phyloP scores from a whole-genome alignment of 2,888 invertebrate genomes.

The Ectemnius lituratus region DNA sequence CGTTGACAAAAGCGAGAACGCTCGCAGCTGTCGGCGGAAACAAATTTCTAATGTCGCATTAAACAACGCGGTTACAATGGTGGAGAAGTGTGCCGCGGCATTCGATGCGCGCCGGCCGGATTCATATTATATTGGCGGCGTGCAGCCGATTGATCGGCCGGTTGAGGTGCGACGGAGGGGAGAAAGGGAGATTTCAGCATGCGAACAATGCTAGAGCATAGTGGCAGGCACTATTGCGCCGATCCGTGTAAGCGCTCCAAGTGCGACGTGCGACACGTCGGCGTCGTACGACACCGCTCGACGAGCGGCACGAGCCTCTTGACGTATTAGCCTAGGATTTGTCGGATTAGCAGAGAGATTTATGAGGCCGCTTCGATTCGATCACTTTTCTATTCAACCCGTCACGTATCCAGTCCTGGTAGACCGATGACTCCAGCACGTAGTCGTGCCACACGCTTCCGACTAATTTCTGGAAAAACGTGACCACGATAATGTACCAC shows the following conservation, averaged over 20 bases:
- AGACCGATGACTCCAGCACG: conserved; percentile 48
- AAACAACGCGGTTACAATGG: conserved; percentile 69
- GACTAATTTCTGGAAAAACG: conserved; percentile 45
- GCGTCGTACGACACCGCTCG: conserved; percentile 24
- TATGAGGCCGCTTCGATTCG: conserved; percentile 50
- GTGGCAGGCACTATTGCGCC: conserved; percentile 21
- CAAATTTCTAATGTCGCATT: conserved; percentile 73
- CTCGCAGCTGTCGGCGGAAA: conserved; percentile 70
- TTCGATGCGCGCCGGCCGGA: conserved; percentile 52
- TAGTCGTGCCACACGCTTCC: conserved; percentile 28
- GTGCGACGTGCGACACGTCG: conserved; percentile 9
- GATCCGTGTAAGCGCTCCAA: conserved; percentile 10
- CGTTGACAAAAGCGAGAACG: conserved; percentile 51
- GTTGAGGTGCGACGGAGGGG: too few relatives aligned
- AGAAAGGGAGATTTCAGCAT: too few relatives aligned
- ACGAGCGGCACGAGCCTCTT: conserved; percentile 55
- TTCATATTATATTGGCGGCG: conserved; percentile 54
- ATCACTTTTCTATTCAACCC: conserved; percentile 53
- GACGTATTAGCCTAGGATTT: conserved; percentile 65
- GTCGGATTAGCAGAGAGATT: conserved; percentile 66
- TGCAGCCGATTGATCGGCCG: conserved; percentile 45
- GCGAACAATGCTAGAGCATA: conserved; percentile 42
- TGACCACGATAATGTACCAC: conserved; percentile 40
- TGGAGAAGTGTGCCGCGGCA: conserved; percentile 50
- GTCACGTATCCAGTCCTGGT: conserved; percentile 59